Evolutionary conservation across 2,113 vertebrate species (phyloP), one percentile per base, ranked within the genome.

Genomic region (Lanius ludovicianus): DNA sequence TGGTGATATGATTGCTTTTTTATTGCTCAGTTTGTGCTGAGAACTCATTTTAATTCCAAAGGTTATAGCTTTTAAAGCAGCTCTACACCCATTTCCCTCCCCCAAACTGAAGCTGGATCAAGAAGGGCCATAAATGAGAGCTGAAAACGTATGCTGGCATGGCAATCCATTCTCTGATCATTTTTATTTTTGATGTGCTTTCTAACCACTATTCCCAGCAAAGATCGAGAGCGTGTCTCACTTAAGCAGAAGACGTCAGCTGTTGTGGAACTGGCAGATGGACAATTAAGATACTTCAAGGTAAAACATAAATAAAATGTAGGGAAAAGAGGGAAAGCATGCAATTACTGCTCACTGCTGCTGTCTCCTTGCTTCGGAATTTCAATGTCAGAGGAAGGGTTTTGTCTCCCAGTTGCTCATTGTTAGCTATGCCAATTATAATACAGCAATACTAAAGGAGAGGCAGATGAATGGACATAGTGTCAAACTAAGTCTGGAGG

Each of bases 1-100:
- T 96, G 95, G 96, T 87, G 68, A 96, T 96, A 97, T 89, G 96
- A 97, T 97, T 97, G 93, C 95, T 95, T 97, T 97, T 96, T 97
- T 97, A 97, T 95, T 97, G 95, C 90, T 92, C 90, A 57, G 94
- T 93, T 97, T 95, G 78, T 89, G 84, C 93, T 59, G 68, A 74
- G 73, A 93, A 89, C 78, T 92, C 53, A 0, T 92, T 97, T 96
- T 96, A 96, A 96, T 97, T 97, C 93, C 44, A 88, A 94, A 96
- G 96, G 93, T 97, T 97, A 96, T 90, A 76, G 94, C 82, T 97
- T 96, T 97, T 97, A 96, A 97, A 96, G 94, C 80, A 96, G 90
- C 0, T 1, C 68, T 88, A 76, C 84, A 88, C 75, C 76, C 81
- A 65, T 76, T 93, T 94, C 81, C 88, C 79, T 93, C 86, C 95